phyloP scores from a whole-genome alignment of 2,113 vertebrate species.

The Hyaena hyaena region DNA sequence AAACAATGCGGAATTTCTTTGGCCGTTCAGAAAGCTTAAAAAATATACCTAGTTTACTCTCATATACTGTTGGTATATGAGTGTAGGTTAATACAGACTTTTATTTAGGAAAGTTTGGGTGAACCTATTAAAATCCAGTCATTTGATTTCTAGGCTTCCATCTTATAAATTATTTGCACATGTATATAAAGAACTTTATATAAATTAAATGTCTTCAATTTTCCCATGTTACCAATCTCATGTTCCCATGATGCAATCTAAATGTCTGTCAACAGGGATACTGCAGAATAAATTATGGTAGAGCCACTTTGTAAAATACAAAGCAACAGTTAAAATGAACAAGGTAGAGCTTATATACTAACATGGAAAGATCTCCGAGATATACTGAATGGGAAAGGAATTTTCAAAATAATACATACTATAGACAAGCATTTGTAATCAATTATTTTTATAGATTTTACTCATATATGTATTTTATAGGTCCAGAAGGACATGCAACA shows the following conservation, averaged over 20 bases:
- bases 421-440: not conserved
- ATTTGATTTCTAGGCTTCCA: not conserved
- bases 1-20: not conserved
- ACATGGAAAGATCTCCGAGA: not conserved
- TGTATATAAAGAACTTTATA: not conserved
- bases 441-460: not conserved
- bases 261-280: not conserved
- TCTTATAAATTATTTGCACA: not conserved
- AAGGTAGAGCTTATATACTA: not conserved
- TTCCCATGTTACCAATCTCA: not conserved
- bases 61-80: not conserved
- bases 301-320: not conserved
- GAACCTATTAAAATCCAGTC: not conserved
- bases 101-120: not conserved
- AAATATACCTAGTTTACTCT: not conserved
- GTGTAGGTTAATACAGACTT: not conserved
- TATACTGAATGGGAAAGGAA: not conserved
- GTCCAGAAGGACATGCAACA: not conserved
- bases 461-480: not conserved
- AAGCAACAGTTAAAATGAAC: not conserved
- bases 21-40: not conserved
- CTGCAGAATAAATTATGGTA: not conserved
- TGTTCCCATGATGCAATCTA: not conserved
- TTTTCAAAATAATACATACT: not conserved
- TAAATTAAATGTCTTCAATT: not conserved